Conservation (phyloP, 2,888 invertebrate species). For the Pterostichus madidus region DNA sequence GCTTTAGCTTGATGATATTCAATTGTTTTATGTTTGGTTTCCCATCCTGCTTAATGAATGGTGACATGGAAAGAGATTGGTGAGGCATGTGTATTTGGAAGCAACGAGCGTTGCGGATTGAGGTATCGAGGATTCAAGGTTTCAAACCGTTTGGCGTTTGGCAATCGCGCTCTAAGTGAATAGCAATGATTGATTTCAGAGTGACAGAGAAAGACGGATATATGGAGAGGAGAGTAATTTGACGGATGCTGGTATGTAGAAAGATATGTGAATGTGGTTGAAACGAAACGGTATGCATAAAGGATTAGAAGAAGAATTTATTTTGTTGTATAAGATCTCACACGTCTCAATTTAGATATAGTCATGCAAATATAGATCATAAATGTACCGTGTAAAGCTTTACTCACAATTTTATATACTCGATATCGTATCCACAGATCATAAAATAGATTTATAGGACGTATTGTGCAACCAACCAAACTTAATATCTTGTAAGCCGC, state of each 20-base stretch:
- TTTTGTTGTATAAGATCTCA: background rate
- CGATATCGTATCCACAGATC: too few species aligned
- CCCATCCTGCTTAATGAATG: constrained; percentile 30
- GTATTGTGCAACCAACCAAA: too few species aligned
- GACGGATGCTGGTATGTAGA: constrained; percentile 44
- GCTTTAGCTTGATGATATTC: background rate
- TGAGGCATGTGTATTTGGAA: constrained; percentile 29
- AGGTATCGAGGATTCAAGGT: background rate
- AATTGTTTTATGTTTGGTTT: constrained; percentile 19
- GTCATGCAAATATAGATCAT: too few species aligned
- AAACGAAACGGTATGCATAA: background rate
- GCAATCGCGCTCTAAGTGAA: constrained; percentile 22
- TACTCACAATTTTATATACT: too few species aligned
- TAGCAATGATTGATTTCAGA: constrained; percentile 44
- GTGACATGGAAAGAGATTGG: constrained; percentile 40
- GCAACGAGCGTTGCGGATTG: constrained; percentile 15
- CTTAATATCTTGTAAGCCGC: too few species aligned
- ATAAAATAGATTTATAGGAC: too few species aligned
- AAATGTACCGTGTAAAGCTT: too few species aligned
- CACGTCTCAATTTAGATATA: too few species aligned
- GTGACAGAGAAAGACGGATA: constrained; percentile 22
- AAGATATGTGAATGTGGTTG: constrained; percentile 32
- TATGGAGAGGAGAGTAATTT: constrained; percentile 21
- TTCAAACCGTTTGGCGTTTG: constrained; percentile 10
- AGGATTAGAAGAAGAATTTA: background rate